Evolutionary conservation across 2,113 vertebrate species (phyloP).

Genomic region (Crotophaga sulcirostris): DNA sequence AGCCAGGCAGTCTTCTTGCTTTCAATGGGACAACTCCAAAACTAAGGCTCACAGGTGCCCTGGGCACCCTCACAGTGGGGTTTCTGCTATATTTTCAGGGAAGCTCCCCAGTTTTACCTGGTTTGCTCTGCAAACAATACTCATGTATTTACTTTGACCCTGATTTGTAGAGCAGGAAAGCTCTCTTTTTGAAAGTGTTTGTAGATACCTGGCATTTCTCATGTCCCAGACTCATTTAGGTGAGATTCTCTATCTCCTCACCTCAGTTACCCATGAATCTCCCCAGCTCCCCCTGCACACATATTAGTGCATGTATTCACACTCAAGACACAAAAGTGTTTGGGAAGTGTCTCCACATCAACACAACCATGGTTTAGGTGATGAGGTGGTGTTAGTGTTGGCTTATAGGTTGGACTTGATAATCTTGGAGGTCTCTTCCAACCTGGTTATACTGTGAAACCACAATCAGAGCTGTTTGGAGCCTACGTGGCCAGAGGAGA

Average conservation of each 20-base stretch:
- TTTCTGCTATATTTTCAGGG: neutral
- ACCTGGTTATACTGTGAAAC: no score
- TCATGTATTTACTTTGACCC: neutral
- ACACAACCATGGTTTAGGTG: no score
- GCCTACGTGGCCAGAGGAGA: rapidly evolving
- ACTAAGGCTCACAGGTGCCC: neutral
- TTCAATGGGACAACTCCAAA: neutral
- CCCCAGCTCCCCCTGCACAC: neutral
- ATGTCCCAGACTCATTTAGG: neutral
- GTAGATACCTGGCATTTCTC: no score
- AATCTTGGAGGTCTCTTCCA: no score
- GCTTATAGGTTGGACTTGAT: no score
- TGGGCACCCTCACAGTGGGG: neutral
- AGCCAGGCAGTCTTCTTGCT: neutral
- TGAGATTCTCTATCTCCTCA: neutral
- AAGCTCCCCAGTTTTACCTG: neutral
- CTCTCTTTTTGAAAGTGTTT: neutral
- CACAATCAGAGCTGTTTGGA: neutral
- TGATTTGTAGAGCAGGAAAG: neutral
- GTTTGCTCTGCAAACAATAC: neutral
- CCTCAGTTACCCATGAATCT: neutral
- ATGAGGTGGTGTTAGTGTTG: no score
- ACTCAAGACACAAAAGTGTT: neutral
- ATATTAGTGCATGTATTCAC: neutral
- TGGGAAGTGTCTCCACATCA: neutral